Evolutionary conservation across 2,797 vertebrate genomes (phyloP).

Genomic region (Epinephelus malabaricus): DNA sequence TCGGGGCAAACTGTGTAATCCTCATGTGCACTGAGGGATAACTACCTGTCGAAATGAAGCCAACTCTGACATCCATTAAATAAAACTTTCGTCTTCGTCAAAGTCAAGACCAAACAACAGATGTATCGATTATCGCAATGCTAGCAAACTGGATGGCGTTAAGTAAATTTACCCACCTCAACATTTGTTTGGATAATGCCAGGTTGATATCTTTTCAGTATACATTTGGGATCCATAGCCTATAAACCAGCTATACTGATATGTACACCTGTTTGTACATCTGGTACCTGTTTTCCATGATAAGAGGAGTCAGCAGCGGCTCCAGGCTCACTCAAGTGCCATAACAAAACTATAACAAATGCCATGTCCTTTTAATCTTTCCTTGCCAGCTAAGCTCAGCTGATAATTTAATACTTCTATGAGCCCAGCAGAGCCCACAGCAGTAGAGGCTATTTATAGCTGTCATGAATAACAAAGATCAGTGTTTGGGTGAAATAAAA

Average conservation of each 20-base stretch:
- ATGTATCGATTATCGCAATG: conserved; percentile 45
- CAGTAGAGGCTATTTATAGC: not conserved
- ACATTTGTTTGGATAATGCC: conserved; percentile 39
- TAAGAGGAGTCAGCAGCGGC: conserved; percentile 25
- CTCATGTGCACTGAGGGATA: conserved; percentile 17
- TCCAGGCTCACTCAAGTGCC: conserved; percentile 30
- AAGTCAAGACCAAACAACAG: conserved; percentile 58
- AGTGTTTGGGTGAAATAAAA: conserved; percentile 30
- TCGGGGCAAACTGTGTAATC: conserved; percentile 18
- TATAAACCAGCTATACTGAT: conserved; percentile 43
- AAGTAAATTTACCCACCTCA: conserved; percentile 41
- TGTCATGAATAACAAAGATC: conserved; percentile 29
- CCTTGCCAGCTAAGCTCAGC: conserved; percentile 16
- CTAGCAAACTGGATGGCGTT: conserved; percentile 2
- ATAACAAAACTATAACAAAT: conserved; percentile 45
- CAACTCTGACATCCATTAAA: conserved; percentile 30
- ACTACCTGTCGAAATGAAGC: conserved; percentile 19
- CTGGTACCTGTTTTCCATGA: conserved; percentile 58
- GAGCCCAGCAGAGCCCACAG: conserved; percentile 15
- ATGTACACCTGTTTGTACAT: conserved; percentile 59
- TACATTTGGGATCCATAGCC: conserved; percentile 34
- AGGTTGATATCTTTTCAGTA: conserved; percentile 32
- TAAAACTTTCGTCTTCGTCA: conserved; percentile 27
- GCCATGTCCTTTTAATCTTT: conserved; percentile 50
- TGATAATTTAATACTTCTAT: conserved; percentile 41